Percentiles rank a stretch among this genome's conserved stretches.
phyloP scores from a whole-genome alignment of 2,113 vertebrate genomes.

The Mesembrinibis cayennensis region DNA sequence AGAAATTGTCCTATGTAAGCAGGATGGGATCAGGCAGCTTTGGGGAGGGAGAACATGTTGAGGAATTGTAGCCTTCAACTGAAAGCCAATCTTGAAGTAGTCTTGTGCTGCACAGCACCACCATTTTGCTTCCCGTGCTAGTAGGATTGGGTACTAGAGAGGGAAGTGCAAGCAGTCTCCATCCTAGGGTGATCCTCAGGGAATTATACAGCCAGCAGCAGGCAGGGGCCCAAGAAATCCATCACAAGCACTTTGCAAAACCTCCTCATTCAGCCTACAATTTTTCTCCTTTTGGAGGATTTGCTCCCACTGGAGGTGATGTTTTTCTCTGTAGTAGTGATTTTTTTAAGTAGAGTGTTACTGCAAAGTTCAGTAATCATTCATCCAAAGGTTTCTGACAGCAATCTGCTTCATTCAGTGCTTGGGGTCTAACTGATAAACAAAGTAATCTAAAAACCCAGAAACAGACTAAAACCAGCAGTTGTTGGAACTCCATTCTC shows the following conservation, averaged over 20 bases:
- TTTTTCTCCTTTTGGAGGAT: background rate
- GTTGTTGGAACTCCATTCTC: background rate
- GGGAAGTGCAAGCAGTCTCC: background rate
- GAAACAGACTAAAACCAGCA: background rate
- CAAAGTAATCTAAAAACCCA: background rate
- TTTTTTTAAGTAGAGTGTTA: background rate
- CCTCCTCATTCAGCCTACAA: background rate
- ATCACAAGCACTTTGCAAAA: background rate
- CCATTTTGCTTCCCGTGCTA: background rate
- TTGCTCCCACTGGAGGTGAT: background rate
- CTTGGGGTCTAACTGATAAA: background rate
- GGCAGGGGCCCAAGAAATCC: background rate
- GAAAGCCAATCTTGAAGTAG: background rate
- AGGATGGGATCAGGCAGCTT: background rate
- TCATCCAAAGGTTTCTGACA: background rate
- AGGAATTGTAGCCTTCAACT: background rate
- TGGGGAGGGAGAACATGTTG: background rate
- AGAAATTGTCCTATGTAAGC: background rate
- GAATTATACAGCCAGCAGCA: background rate
- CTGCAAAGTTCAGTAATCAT: background rate
- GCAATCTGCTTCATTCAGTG: background rate
- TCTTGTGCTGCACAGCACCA: background rate
- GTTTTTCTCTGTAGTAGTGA: background rate
- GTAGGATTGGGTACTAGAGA: background rate
- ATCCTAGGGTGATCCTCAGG: background rate